A percentile compares a stretch with the other conserved stretches of the same genome.
These are phyloP conservation scores for Asbolus verrucosus DNA, from an alignment of 1,140 invertebrate species.

Conservation along the genomic window DNA sequence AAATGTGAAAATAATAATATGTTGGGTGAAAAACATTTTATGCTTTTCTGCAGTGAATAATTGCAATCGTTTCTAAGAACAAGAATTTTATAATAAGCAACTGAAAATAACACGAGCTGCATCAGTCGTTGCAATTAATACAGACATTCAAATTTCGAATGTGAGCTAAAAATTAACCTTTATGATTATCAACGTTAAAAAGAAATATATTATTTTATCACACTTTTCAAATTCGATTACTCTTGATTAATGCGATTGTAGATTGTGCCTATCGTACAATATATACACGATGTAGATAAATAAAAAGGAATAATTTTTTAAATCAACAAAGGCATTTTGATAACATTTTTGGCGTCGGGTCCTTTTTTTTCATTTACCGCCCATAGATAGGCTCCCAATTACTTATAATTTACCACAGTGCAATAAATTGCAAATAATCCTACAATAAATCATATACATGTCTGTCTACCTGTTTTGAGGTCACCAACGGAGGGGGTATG, in stretches of 20 bases:
- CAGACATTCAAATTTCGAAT: background rate
- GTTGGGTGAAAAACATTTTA: constrained; percentile 9
- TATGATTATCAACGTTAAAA: no score
- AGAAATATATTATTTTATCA: no score
- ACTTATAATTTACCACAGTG: constrained; percentile 20
- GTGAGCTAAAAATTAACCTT: background rate
- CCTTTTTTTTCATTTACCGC: background rate
- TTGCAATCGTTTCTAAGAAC: no score
- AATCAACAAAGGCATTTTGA: background rate
- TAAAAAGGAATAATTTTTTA: no score
- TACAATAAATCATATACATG: constrained; percentile 6
- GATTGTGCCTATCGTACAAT: no score
- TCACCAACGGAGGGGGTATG: constrained; percentile 13
- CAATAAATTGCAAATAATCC: constrained; percentile 36
- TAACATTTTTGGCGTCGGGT: background rate
- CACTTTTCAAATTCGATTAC: background rate
- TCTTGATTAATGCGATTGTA: constrained; percentile 1
- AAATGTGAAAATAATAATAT: background rate
- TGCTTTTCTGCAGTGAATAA: background rate
- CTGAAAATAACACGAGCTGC: no score
- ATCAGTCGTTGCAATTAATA: no score
- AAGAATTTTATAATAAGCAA: no score
- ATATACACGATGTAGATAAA: no score
- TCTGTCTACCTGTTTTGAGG: constrained; percentile 22
- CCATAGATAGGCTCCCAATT: constrained; percentile 5